These are phyloP conservation scores for Eurypyga helias DNA, from an alignment of 2,113 vertebrate genomes.

Conservation along the genomic window DNA sequence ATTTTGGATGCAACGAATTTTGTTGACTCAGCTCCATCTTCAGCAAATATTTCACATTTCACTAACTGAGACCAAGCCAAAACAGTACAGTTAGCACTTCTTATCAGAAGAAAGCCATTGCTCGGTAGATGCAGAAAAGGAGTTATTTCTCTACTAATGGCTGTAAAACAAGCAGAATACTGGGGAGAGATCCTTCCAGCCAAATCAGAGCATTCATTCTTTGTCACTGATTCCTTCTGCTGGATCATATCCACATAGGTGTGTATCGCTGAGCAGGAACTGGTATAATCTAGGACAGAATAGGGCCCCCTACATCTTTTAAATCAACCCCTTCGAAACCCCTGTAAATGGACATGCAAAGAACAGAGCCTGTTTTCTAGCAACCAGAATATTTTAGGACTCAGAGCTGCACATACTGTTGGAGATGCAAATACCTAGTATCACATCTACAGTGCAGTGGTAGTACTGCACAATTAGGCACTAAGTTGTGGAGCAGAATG, in stretches of 20 bases:
- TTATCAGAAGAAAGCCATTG: neutral
- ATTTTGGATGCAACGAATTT: neutral
- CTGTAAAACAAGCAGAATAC: neutral
- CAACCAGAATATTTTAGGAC: neutral
- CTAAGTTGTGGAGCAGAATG: neutral
- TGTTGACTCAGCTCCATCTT: conserved; percentile 29
- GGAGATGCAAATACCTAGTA: neutral
- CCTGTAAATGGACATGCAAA: neutral
- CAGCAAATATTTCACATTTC: neutral
- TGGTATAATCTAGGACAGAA: neutral
- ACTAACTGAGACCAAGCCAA: neutral
- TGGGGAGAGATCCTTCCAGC: neutral
- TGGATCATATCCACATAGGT: neutral
- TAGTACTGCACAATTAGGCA: neutral
- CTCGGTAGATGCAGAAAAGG: neutral
- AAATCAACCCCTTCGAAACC: neutral
- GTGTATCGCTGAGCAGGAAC: neutral
- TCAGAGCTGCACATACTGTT: neutral
- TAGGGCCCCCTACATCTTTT: neutral
- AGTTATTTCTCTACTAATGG: neutral
- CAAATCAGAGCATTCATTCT: neutral
- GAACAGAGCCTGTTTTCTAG: neutral
- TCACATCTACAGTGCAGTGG: neutral
- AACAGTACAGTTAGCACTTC: neutral
- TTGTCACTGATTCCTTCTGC: neutral